Conservation (phyloP, 2,888 invertebrate genomes). For the Odontocolon sp. region DNA sequence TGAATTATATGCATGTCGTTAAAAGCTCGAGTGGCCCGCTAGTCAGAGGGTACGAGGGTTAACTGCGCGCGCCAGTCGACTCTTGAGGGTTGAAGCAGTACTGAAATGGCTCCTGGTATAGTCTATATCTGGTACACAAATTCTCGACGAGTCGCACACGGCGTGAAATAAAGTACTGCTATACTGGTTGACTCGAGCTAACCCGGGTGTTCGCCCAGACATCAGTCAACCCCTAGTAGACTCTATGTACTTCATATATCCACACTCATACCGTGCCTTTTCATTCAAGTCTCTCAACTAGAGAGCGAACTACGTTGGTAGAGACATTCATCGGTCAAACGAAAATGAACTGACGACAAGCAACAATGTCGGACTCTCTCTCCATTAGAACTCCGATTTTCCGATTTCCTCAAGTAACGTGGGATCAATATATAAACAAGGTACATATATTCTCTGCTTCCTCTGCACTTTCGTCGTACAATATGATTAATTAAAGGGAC, state of each 20-base stretch:
- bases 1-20: slow-evolving; percentile 18
- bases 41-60: background rate
- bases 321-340: too few species aligned
- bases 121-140: slow-evolving; percentile 19
- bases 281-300: too few species aligned
- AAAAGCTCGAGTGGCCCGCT: slow-evolving; percentile 11
- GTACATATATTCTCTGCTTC: too few species aligned
- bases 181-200: slow-evolving; percentile 29
- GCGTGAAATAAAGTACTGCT: slow-evolving; percentile 1
- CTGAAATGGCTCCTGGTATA: slow-evolving; percentile 16
- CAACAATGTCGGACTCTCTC: too few species aligned
- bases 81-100: slow-evolving; percentile 17
- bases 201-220: background rate
- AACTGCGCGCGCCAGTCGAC: slow-evolving; percentile 4
- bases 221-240: slow-evolving; percentile 9
- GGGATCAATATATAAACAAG: too few species aligned
- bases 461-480: too few species aligned
- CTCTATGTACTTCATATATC: background rate
- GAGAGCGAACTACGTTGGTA: too few species aligned
- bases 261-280: background rate
- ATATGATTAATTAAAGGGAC: too few species aligned
- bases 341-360: too few species aligned
- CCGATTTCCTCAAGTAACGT: too few species aligned
- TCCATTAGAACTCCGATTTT: too few species aligned
- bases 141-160: slow-evolving; percentile 4